Conservation (phyloP, 2,113 vertebrate genomes). For the Danionella cerebrum region DNA sequence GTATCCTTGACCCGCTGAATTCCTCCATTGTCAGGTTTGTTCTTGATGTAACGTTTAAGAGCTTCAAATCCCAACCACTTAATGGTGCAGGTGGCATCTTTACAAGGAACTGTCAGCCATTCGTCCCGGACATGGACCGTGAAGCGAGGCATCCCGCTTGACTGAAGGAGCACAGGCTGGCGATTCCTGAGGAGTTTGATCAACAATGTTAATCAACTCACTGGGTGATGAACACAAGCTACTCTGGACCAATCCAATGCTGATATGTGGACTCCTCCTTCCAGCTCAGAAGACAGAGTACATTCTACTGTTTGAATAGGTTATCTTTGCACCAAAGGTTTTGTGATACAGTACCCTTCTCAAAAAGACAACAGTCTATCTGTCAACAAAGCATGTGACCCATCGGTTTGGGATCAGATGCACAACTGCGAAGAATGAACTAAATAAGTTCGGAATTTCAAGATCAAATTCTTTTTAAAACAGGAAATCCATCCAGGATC, state of each 20-base stretch:
- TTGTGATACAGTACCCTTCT: conserved; percentile 27
- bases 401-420: background rate
- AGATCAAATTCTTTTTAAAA: too few relatives aligned
- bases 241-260: conserved; percentile 27
- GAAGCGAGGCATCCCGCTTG: conserved; percentile 76
- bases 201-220: conserved; percentile 29
- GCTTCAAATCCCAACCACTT: conserved; percentile 84
- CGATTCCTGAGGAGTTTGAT: conserved; percentile 14
- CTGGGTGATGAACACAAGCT: background rate
- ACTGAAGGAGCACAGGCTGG: conserved; percentile 1
- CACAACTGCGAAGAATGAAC: too few relatives aligned
- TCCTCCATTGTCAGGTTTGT: conserved; percentile 91
- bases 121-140: conserved; percentile 90
- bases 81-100: conserved; percentile 56
- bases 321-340: conserved; percentile 20
- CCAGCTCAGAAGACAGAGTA: conserved; percentile 12
- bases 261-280: conserved; percentile 26
- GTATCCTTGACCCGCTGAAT: conserved; percentile 70
- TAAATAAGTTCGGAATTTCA: too few relatives aligned
- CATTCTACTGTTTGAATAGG: conserved; percentile 26
- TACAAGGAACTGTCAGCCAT: conserved; percentile 89
- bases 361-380: background rate
- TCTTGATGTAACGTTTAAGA: conserved; percentile 84
- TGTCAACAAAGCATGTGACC: background rate
- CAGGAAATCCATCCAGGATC: too few relatives aligned